These are phyloP conservation scores for Synergus gifuensis DNA, from an alignment of 2,888 invertebrate genomes.

Conservation along the genomic window DNA sequence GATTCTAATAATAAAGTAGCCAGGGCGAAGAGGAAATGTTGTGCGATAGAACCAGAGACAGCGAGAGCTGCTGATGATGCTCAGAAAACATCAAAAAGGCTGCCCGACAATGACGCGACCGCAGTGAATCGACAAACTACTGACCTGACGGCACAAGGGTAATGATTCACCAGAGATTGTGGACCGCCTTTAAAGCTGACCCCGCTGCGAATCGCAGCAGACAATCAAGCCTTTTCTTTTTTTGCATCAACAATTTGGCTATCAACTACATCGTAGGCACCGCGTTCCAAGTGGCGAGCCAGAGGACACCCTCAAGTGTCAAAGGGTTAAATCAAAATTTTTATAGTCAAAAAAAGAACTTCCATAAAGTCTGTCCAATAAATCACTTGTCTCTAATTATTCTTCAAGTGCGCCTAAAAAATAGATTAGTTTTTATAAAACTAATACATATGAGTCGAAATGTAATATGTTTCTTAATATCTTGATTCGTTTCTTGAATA, in stretches of 20 bases:
- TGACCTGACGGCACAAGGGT: conserved; percentile 49
- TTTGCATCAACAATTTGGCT: conserved; percentile 3
- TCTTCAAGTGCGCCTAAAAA: background rate
- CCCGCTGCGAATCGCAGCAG: conserved; percentile 33
- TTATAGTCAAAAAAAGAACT: background rate
- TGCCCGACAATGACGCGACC: conserved; percentile 47
- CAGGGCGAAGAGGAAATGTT: conserved; percentile 17
- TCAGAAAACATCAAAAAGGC: conserved; percentile 53
- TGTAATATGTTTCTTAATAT: too few species aligned
- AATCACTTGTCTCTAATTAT: conserved; percentile 1
- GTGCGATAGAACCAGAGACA: background rate
- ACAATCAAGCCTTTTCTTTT: conserved; percentile 20
- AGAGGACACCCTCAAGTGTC: background rate
- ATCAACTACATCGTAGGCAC: background rate
- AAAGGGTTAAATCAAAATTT: conserved; percentile 5
- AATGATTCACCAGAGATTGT: conserved; percentile 54
- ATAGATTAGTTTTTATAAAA: background rate
- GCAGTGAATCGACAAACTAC: conserved; percentile 48
- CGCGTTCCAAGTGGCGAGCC: background rate
- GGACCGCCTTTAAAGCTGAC: conserved; percentile 41
- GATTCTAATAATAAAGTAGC: conserved; percentile 53
- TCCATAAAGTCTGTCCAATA: background rate
- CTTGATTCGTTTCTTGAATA: too few species aligned
- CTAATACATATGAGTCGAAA: too few species aligned
- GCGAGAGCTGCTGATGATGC: conserved; percentile 33